Base-by-base conservation (phyloP, 1,140 invertebrate genomes). In the Rhagoletis pomonella region DNA sequence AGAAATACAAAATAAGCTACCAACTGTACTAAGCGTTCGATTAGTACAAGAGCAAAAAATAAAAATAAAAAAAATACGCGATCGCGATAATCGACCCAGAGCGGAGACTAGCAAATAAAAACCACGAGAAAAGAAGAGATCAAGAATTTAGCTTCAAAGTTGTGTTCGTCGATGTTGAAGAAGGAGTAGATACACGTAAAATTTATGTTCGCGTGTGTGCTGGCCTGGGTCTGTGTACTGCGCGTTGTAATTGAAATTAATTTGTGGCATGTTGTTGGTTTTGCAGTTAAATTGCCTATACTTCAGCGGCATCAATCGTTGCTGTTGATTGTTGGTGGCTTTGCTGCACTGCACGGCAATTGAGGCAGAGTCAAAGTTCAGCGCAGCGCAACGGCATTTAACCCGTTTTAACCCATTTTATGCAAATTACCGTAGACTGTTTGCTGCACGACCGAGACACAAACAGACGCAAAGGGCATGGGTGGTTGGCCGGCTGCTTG, bases 361-460 rank as follows among this genome's bases (percentile, higher is more conserved):
- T 81, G 73, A 81, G n/a, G 73, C 44, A 81, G 73, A 81, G 73
- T 81, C 73, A 81, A 81, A 81, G 73, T 81, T 50, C 73, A 81
- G 10, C 73, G n/a, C 47, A 81, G 73, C 73, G 50, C 14, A 81
- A 81, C 29, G 73, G 73, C 73, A 81, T 81, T 81, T 81, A 81
- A 81, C 73, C 73, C 73, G 47, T 81, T 81, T 81, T 81, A 81
- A 81, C 73, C 47, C 73, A 81, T 81, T 81, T 81, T 81, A 81
- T 81, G 73, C 73, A 81, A 81, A 81, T 81, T 81, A 55, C 73
- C 73, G 73, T 7, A 19, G 47, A 47, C n/a, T 81, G 73, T 47
- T 29, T 81, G 47, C 42, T 55, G 73, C 73, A 81, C 73, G 73
- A 81, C 73, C 47, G 47, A 3, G 12, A 14, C n/a, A 62, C 60